Evolutionary conservation across 2,113 vertebrate species (phyloP), one percentile per base, ranked within the genome.

Genomic region (Sylvietta virens): DNA sequence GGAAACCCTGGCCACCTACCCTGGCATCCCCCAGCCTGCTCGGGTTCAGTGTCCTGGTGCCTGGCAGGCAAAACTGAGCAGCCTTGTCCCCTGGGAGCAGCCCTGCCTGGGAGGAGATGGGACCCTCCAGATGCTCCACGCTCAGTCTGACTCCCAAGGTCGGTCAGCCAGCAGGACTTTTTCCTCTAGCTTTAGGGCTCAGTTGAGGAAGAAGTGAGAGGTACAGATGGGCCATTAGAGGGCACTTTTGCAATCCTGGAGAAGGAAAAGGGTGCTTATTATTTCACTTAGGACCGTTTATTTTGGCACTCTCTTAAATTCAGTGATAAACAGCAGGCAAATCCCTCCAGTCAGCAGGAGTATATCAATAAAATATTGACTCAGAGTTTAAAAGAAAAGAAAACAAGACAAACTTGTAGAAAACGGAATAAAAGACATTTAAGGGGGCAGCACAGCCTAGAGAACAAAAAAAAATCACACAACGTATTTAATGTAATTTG

Each of bases 211-310:
- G 37, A 80, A 93, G 85, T 3, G 39, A 91, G 66, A 86, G 61
- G 81, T 85, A 78, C 82, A 72, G 73, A 76, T 42, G 95, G 56
- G 74, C 96, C 95, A 64, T 97, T 97, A 97, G 97, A 98, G 96
- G 96, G 96, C 96, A 98, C 96, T 97, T 98, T 92, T 92, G 95
- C 92, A 96, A 97, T 93, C 97, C 94, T 23, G 82, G 90, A 96
- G 82, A 97, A 94, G 71, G 87, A 88, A 95, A 92, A 19, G 16
- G 24, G 50, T 84, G 90, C 86, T 96, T 85, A 88, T 42, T 96
- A 80, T 90, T 82, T 86, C 89, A 93, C 86, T 91, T 86, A 39
- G 71, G 70, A 73, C 80, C 92, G 92, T 95, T 94, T 90, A 56
- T 88, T 91, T 95, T 96, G 94, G 93, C 85, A n/a, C 6, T 42